Conservation (phyloP, 2,113 vertebrate species). For the Saccopteryx leptura region DNA sequence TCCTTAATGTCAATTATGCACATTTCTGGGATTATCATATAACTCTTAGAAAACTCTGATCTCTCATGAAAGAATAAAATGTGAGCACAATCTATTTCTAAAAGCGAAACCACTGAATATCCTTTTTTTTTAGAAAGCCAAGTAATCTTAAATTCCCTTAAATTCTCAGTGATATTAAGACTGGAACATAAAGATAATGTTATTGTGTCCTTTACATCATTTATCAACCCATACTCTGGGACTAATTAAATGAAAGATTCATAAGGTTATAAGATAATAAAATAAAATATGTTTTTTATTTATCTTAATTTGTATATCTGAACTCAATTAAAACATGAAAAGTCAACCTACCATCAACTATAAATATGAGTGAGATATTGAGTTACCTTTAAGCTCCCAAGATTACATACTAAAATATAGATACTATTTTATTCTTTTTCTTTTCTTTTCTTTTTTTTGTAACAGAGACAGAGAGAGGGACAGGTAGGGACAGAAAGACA, state of each 20-base stretch:
- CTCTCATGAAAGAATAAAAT: constrained; percentile 65
- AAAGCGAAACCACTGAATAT: constrained; percentile 40
- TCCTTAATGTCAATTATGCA: not conserved
- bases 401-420: not conserved
- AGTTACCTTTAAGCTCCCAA: not conserved
- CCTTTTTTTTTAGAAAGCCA: constrained; percentile 54
- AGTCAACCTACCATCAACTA: constrained; percentile 32
- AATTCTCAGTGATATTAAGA: constrained; percentile 55
- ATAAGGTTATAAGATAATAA: constrained; percentile 28
- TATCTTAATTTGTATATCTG: not conserved
- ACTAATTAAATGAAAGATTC: not conserved
- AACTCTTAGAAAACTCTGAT: constrained; percentile 58
- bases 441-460: too few relatives aligned
- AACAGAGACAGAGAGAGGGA: too few relatives aligned
- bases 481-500: too few relatives aligned
- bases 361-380: not conserved
- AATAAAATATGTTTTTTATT: constrained; percentile 19
- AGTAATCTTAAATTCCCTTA: constrained; percentile 67
- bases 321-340: not conserved
- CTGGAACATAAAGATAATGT: constrained; percentile 4
- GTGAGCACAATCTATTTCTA: constrained; percentile 52
- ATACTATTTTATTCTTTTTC: not conserved
- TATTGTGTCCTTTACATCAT: not conserved
- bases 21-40: constrained; percentile 16
- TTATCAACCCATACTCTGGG: not conserved